Evolutionary conservation across 2,888 invertebrate genomes (phyloP).

Genomic region (Strigamia crassipes): DNA sequence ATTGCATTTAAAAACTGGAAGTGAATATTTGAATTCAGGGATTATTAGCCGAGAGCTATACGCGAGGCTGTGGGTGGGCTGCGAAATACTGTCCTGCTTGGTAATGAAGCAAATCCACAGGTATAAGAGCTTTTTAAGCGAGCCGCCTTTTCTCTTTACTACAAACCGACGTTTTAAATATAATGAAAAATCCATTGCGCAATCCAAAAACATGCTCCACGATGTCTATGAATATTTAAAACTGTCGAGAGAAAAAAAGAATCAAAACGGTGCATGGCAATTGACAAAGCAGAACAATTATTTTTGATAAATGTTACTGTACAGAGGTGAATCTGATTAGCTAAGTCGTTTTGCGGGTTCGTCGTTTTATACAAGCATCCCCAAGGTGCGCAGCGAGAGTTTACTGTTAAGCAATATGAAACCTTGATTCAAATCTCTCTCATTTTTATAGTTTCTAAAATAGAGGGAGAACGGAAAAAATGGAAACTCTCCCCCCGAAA

Average conservation of each 20-base stretch:
- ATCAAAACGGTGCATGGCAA: not conserved
- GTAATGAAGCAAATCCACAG: slow-evolving; percentile 27
- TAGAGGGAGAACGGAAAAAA: not conserved
- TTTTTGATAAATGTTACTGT: slow-evolving; percentile 23
- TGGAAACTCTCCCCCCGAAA: not conserved
- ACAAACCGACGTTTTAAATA: slow-evolving; percentile 2
- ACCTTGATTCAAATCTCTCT: slow-evolving; percentile 35
- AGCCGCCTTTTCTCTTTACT: slow-evolving; percentile 14
- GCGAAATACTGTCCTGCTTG: slow-evolving; percentile 23
- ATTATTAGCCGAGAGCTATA: slow-evolving; percentile 23
- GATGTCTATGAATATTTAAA: not conserved
- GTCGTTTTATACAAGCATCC: slow-evolving; percentile 27
- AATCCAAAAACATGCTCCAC: not conserved
- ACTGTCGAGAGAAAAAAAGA: not conserved
- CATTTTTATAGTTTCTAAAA: slow-evolving; percentile 29
- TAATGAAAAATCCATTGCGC: not conserved
- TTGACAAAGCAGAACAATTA: not conserved
- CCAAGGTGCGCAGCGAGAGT: slow-evolving; percentile 25
- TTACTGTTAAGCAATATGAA: slow-evolving; percentile 29
- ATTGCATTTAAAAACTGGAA: slow-evolving; percentile 29
- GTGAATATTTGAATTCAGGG: slow-evolving; percentile 28
- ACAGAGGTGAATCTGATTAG: slow-evolving; percentile 23
- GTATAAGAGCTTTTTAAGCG: slow-evolving; percentile 32
- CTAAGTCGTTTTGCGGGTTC: slow-evolving; percentile 34
- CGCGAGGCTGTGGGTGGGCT: slow-evolving; percentile 13